phyloP scores from a whole-genome alignment of 2,113 vertebrate species.

The Microtus montanus region DNA sequence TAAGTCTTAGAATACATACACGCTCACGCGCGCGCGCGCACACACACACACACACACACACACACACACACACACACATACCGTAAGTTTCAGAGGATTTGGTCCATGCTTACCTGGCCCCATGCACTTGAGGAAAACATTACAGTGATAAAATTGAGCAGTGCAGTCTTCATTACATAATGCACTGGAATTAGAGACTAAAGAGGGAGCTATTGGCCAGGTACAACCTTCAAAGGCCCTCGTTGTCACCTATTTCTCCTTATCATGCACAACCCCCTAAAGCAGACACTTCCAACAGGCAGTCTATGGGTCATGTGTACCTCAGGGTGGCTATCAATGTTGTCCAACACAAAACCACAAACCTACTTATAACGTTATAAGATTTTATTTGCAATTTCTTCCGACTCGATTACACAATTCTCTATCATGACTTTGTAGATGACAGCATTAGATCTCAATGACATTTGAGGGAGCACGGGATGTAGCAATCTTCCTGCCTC shows the following conservation, averaged over 20 bases:
- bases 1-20: not conserved
- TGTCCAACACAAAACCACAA: not conserved
- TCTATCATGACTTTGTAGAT: not conserved
- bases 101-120: not conserved
- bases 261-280: not conserved
- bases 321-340: not conserved
- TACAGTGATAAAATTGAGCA: not conserved
- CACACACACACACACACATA: not conserved
- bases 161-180: not conserved
- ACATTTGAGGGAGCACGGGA: too few relatives aligned
- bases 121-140: not conserved
- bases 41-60: not conserved
- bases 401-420: not conserved
- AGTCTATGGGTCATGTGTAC: not conserved
- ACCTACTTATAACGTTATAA: not conserved
- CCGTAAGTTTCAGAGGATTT: not conserved
- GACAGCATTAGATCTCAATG: not conserved
- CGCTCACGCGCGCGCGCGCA: too few relatives aligned
- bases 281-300: not conserved
- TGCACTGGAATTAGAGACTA: not conserved
- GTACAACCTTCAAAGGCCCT: not conserved
- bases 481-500: not conserved
- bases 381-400: not conserved
- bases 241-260: not conserved
- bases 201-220: not conserved